Evolutionary conservation across 2,113 vertebrate genomes (phyloP), one percentile per base, ranked within the genome.

Genomic region (Tachuris rubrigastra): DNA sequence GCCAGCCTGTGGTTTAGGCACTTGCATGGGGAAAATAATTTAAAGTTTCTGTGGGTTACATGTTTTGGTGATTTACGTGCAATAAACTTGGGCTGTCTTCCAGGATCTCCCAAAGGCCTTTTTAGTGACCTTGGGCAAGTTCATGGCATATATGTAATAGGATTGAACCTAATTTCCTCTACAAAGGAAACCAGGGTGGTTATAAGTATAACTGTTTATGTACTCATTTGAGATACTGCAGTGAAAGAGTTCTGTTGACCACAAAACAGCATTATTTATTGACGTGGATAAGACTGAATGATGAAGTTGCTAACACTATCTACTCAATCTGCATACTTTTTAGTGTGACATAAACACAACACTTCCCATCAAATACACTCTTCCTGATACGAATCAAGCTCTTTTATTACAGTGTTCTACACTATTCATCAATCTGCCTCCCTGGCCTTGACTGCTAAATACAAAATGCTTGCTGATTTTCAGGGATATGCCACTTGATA

Each of bases 301-400:
- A 97, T 95, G 76, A 95, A 95, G 92, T 92, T 81, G 85, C 42
- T 88, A 90, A 89, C 11, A 1, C 75, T 81, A 20, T 94, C 95
- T 87, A 89, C 76, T 95, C 89, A 66, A 95, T 97, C 95, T 96
- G 77, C 94, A 93, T 95, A 73, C 74, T 96, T 93, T 89, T 95
- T 97, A 94, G 79, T 75, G 72, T 94, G 92, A 93, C 92, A 93
- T 85, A 93, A 90, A 95, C 82, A 87, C 91, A 93, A 66, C 85
- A 44, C n/a, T 92, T 91, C 59, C 87, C 68, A 88, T 92, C 85
- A 96, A 88, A 89, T 76, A 88, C 47, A 39, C 49, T 93, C 83
- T 75, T 92, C 59, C 47, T 35, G 50, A 55, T 62, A 90, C 87
- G 93, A 97, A 89, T 97, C 94, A 95, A 85, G 65, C 1, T 8